Evolutionary conservation across 2,888 invertebrate species (phyloP).

Genomic region (Drosophila ustulata): DNA sequence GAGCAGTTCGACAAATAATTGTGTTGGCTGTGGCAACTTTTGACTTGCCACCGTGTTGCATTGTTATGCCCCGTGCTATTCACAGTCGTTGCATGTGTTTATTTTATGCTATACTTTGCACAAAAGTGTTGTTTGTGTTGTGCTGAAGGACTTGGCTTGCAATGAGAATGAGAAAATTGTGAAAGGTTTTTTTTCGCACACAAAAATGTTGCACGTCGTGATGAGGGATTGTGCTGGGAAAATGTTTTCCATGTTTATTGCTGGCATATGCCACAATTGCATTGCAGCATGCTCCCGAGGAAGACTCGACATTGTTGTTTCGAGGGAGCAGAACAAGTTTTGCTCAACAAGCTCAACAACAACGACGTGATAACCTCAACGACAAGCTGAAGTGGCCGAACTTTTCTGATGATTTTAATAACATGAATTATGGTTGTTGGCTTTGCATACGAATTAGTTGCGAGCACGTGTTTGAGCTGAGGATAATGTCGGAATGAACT

Average conservation of each 20-base stretch:
- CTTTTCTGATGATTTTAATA: conserved; percentile 35
- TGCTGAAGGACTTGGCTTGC: conserved; percentile 39
- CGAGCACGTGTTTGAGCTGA: neutral
- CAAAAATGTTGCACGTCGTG: conserved; percentile 10
- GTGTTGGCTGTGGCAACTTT: conserved; percentile 17
- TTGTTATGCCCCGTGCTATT: neutral
- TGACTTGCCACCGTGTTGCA: conserved; percentile 36
- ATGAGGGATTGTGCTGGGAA: conserved; percentile 20
- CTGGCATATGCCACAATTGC: conserved; percentile 44
- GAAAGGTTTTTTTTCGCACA: neutral
- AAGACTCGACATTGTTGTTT: conserved; percentile 22
- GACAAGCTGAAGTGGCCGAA: conserved; percentile 11
- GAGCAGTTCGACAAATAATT: neutral
- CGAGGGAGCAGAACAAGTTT: conserved; percentile 2
- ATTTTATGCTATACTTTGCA: conserved; percentile 36
- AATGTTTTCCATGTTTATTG: conserved; percentile 32
- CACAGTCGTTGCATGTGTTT: neutral
- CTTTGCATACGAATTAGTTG: neutral
- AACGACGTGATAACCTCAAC: conserved; percentile 3
- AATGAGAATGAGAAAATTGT: neutral
- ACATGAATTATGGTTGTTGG: conserved; percentile 13
- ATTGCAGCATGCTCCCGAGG: conserved; percentile 28
- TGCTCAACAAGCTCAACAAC: conserved; percentile 5
- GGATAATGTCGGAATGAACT: neutral
- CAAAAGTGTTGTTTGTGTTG: conserved; percentile 43